Evolutionary conservation across 2,113 vertebrate species (phyloP).

Genomic region (Gracilinanus agilis): DNA sequence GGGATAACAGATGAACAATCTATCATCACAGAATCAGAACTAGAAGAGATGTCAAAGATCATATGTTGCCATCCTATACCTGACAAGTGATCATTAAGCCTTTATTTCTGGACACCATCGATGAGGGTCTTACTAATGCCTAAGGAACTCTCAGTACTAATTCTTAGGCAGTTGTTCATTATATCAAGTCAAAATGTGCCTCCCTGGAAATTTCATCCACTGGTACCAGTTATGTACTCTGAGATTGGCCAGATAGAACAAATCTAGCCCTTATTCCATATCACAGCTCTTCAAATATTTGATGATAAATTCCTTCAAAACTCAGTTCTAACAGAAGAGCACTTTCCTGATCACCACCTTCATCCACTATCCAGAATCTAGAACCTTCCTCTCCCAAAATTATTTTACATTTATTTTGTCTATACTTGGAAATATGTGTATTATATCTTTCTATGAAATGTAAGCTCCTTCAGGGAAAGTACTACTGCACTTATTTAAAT

Average conservation of each 20-base stretch:
- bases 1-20: neutral
- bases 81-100: neutral
- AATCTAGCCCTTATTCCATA: neutral
- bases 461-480: neutral
- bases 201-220: neutral
- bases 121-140: neutral
- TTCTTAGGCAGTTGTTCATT: neutral
- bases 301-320: neutral
- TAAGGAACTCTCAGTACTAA: neutral
- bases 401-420: neutral
- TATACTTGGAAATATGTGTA: neutral
- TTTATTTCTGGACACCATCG: neutral
- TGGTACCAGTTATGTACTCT: neutral
- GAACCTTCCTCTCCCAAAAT: neutral
- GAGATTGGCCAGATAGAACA: neutral
- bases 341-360: neutral
- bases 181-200: neutral
- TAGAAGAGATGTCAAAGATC: neutral
- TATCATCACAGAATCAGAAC: neutral
- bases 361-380: neutral
- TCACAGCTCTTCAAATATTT: neutral
- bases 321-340: neutral
- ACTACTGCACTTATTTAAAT: neutral
- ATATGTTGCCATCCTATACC: neutral
- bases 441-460: neutral